A percentile compares a stretch with the other conserved stretches of the same genome.
Evolutionary conservation across 2,888 invertebrate species (phyloP).

Genomic region (Aleiodes testaceus): DNA sequence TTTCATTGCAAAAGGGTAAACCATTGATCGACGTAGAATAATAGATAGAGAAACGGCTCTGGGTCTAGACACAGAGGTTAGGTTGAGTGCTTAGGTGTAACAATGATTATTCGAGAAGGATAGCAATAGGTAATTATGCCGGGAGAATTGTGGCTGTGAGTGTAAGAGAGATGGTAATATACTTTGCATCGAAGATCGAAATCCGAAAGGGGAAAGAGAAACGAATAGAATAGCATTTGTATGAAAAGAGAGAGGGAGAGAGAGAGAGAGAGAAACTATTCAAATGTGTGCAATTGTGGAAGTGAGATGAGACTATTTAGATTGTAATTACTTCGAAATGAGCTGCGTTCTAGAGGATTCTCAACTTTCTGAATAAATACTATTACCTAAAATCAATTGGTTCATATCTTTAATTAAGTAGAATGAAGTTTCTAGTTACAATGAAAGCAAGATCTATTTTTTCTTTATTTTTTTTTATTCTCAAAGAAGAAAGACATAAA

Average conservation of each 20-base stretch:
- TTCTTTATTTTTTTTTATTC: too few relatives aligned
- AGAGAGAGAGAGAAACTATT: slow-evolving; percentile 51
- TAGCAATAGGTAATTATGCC: slow-evolving; percentile 72
- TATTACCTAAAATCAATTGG: slow-evolving; percentile 47
- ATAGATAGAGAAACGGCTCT: slow-evolving; percentile 33
- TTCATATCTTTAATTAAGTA: slow-evolving; percentile 24
- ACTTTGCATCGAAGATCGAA: slow-evolving; percentile 62
- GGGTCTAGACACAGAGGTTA: slow-evolving; percentile 58
- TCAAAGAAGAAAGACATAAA: too few relatives aligned
- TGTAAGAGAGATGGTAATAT: slow-evolving; percentile 62
- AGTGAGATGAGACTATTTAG: slow-evolving; percentile 46
- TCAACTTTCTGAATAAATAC: slow-evolving; percentile 71
- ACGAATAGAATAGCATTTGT: slow-evolving; percentile 1
- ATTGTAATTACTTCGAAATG: slow-evolving; percentile 71
- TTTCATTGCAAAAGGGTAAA: slow-evolving; percentile 7
- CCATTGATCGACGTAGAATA: slow-evolving; percentile 40
- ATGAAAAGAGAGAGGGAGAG: slow-evolving; percentile 50
- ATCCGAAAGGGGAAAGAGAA: neutral
- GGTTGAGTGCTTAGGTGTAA: slow-evolving; percentile 72
- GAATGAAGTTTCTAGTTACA: slow-evolving; percentile 43
- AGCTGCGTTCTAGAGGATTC: slow-evolving; percentile 71
- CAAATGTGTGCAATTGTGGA: slow-evolving; percentile 32
- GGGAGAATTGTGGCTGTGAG: slow-evolving; percentile 67
- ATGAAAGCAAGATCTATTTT: neutral
- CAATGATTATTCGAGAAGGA: slow-evolving; percentile 73